Evolutionary conservation across 2,888 invertebrate species (phyloP).

Genomic region (Hylaea fasciaria): DNA sequence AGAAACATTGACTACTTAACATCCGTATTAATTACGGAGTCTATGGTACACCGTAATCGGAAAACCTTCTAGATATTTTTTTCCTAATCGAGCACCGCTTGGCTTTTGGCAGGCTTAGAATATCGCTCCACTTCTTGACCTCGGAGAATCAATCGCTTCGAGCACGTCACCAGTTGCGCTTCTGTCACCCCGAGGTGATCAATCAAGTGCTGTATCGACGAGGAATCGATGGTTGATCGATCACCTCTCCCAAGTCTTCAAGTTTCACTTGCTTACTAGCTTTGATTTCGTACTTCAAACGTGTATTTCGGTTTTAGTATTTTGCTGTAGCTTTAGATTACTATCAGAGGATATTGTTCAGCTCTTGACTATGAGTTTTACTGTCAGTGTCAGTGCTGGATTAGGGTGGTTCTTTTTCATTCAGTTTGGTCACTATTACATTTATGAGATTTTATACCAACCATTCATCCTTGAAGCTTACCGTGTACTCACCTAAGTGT

Average conservation of each 20-base stretch:
- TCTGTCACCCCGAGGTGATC: constrained; percentile 24
- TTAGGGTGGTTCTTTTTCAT: too few relatives aligned
- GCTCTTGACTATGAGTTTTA: too few relatives aligned
- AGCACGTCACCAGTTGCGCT: constrained; percentile 39
- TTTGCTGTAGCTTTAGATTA: too few relatives aligned
- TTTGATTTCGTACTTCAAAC: constrained; percentile 8
- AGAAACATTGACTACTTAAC: too few relatives aligned
- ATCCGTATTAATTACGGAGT: too few relatives aligned
- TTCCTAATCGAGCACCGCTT: not conserved
- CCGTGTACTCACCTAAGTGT: not conserved
- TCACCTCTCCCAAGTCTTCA: constrained; percentile 8
- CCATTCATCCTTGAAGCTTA: constrained; percentile 3
- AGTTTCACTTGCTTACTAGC: not conserved
- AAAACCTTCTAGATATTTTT: too few relatives aligned
- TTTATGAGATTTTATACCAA: too few relatives aligned
- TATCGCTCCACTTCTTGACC: not conserved
- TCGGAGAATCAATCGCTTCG: constrained; percentile 2
- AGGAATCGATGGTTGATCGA: constrained; percentile 30
- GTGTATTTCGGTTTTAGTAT: not conserved
- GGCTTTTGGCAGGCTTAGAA: not conserved
- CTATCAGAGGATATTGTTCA: too few relatives aligned
- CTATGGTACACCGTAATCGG: too few relatives aligned
- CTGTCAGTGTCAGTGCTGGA: too few relatives aligned
- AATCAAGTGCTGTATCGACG: constrained; percentile 37
- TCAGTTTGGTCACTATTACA: too few relatives aligned